Evolutionary conservation across 2,888 invertebrate species (phyloP).

Genomic region (Venustoraphidia nigricollis): DNA sequence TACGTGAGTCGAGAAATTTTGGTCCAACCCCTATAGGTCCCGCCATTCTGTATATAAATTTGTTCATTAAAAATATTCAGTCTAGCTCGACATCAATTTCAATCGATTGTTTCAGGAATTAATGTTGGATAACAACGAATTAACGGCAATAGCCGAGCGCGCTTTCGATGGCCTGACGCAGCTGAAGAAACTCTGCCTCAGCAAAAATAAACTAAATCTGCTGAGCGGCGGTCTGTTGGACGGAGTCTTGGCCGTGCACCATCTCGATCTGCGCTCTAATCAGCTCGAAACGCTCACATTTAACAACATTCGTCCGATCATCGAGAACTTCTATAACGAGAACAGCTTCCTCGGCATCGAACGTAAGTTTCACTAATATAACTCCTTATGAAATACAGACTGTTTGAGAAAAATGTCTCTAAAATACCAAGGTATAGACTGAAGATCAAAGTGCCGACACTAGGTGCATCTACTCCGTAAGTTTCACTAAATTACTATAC

Average conservation of each 20-base stretch:
- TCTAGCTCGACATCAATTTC: background rate
- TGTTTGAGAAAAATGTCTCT: too few relatives aligned
- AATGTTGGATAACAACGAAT: constrained; percentile 27
- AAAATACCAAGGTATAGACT: too few relatives aligned
- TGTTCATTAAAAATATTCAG: background rate
- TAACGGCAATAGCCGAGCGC: constrained; percentile 54
- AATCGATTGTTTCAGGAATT: constrained; percentile 19
- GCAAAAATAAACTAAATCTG: constrained; percentile 57
- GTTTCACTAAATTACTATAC: too few relatives aligned
- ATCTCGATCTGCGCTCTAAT: constrained; percentile 64
- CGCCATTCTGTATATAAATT: too few relatives aligned
- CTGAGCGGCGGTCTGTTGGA: constrained; percentile 57
- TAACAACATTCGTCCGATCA: constrained; percentile 61
- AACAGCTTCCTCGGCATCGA: constrained; percentile 60
- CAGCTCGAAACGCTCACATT: constrained; percentile 59
- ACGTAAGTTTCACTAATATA: constrained; percentile 40
- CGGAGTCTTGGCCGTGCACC: constrained; percentile 54
- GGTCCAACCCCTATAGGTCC: too few relatives aligned
- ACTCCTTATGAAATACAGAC: too few relatives aligned
- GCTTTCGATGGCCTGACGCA: constrained; percentile 63
- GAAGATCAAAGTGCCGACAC: too few relatives aligned
- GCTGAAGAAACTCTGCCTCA: constrained; percentile 53
- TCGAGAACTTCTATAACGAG: constrained; percentile 59
- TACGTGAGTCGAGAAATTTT: too few relatives aligned
- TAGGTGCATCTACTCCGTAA: too few relatives aligned